A percentile compares a stretch with the other conserved stretches of the same genome.
Evolutionary conservation across 2,888 invertebrate genomes (phyloP).

Genomic region (Zhuqinia jingwanae): DNA sequence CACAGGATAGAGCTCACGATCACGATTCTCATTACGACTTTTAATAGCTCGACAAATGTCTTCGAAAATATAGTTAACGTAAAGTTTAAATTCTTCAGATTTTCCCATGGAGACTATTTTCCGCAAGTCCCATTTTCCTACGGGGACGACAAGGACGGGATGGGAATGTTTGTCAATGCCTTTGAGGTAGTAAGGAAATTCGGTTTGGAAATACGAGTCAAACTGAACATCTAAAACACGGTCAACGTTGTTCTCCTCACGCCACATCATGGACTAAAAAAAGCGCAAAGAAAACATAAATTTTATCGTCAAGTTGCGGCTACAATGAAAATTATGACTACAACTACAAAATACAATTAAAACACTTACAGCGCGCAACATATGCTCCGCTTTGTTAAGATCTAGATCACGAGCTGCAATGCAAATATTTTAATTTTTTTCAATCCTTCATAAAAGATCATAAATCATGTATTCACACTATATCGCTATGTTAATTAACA

Average conservation of each 20-base stretch:
- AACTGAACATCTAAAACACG: conserved; percentile 1
- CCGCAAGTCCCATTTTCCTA: conserved; percentile 60
- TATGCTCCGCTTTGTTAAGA: conserved; percentile 70
- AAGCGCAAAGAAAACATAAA: background rate
- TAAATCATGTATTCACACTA: too few relatives aligned
- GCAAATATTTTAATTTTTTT: background rate
- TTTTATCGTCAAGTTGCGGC: background rate
- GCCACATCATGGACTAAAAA: conserved; percentile 50
- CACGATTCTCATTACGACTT: background rate
- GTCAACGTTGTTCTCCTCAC: conserved; percentile 49
- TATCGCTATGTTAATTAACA: too few relatives aligned
- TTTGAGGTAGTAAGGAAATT: conserved; percentile 7
- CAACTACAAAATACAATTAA: too few relatives aligned
- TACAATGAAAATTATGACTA: background rate
- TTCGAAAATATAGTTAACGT: conserved; percentile 50
- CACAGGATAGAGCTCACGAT: background rate
- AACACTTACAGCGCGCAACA: conserved; percentile 67
- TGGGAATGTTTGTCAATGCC: conserved; percentile 15
- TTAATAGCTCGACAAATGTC: conserved; percentile 3
- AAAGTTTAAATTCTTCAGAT: conserved; percentile 49
- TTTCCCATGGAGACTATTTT: background rate
- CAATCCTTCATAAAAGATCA: too few relatives aligned
- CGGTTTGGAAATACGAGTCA: conserved; percentile 11
- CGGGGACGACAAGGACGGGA: conserved; percentile 43
- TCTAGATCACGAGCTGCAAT: conserved; percentile 73